These are phyloP conservation scores for Cancer borealis DNA, from an alignment of 2,888 invertebrate genomes.

Conservation along the genomic window DNA sequence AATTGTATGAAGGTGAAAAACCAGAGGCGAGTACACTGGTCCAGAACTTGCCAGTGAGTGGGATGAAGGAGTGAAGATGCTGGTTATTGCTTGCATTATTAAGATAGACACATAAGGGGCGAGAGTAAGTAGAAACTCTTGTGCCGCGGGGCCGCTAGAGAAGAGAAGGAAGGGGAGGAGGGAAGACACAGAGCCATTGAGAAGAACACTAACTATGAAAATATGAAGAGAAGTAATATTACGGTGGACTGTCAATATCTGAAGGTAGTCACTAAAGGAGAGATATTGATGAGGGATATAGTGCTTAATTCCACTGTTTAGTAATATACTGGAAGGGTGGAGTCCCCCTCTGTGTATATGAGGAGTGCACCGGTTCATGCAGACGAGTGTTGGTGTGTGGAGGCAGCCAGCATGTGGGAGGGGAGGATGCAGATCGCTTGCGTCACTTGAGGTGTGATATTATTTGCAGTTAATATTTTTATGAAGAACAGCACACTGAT, in stretches of 20 bases:
- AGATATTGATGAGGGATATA: neutral
- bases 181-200: neutral
- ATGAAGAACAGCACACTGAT: too few species aligned
- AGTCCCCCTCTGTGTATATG: neutral
- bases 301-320: neutral
- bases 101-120: neutral
- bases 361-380: neutral
- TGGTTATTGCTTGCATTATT: neutral
- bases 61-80: neutral
- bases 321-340: neutral
- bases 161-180: neutral
- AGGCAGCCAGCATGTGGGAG: neutral
- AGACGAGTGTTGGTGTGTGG: neutral
- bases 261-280: neutral
- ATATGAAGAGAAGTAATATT: neutral
- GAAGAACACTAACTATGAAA: neutral
- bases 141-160: neutral
- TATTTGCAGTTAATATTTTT: too few species aligned
- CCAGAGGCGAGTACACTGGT: neutral
- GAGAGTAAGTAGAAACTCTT: neutral
- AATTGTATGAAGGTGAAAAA: neutral
- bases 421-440: neutral
- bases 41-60: neutral
- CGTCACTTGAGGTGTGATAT: neutral
- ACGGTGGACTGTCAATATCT: neutral